Base-by-base conservation (phyloP, 2,888 invertebrate genomes). In the Nomada flava region DNA sequence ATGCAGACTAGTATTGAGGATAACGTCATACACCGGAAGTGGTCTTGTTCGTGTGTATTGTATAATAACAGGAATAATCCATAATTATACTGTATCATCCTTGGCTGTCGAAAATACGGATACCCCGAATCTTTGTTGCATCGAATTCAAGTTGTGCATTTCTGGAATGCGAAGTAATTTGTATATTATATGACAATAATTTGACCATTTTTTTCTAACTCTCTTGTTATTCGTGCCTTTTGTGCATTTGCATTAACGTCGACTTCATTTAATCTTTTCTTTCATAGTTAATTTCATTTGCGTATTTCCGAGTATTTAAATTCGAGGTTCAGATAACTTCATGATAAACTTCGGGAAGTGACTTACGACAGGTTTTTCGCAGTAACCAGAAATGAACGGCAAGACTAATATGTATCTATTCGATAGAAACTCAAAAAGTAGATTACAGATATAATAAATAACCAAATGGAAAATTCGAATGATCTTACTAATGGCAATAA, bases 21-120 rank as follows among this genome's bases (percentile, higher is more conserved):
- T 20, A 57, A 47, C 47, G 50, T 74, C 50, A n/a, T 11, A 4
- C 42, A 13, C 36, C 36, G 67, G 74, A 74, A 74, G 67, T 23
- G n/a, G 57, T 59, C 4, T 23, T 18, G 36, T 73, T 50, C 13
- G 29, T 23, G n/a, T 4, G 36, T 59, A 23, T n/a, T n/a, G n/a
- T 36, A 47, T 50, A 47, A 47, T 29, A 20, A 1, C 26, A 23
- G 20, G n/a, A 29, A 23, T 18, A 20, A 23, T 11, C 11, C 44
- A 13, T 36, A 11, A 23, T 15, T 15, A 23, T 60, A 60, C 15
- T n/a, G 2, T 60, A 7, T 20, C 7, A 23, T 52, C 13, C 36
- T 60, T 50, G 15, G 15, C 1, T 9, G 36, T n/a, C 18, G 15
- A 9, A 13, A 57, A 44, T 15, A 20, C 7, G 11, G 42, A 15